phyloP scores from a whole-genome alignment of 2,113 vertebrate species.

The Caretta caretta region DNA sequence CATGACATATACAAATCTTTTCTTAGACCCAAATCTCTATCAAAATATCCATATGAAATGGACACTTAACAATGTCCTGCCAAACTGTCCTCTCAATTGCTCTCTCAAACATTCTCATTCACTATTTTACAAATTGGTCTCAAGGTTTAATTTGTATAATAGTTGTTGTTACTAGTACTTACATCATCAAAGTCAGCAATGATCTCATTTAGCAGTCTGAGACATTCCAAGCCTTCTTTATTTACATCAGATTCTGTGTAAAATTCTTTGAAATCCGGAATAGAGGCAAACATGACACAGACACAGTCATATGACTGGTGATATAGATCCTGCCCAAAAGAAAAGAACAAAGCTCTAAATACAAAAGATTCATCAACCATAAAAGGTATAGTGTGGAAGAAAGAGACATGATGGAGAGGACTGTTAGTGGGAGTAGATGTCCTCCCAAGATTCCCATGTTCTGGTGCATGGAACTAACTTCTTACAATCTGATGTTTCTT shows the following conservation, averaged over 20 bases:
- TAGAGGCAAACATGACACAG: conserved; percentile 98
- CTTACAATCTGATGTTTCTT: not conserved
- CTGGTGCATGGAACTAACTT: not conserved
- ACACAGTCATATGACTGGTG: conserved; percentile 98
- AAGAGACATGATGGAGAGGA: not conserved
- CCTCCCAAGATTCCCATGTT: not conserved
- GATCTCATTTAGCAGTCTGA: conserved; percentile 96
- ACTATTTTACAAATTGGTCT: not conserved
- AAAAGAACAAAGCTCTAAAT: not conserved
- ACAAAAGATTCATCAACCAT: not conserved
- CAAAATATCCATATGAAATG: not conserved
- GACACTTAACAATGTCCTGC: not conserved
- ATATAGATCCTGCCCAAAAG: conserved; percentile 89
- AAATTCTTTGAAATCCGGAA: conserved; percentile 99
- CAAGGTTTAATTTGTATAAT: not conserved
- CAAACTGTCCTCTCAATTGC: not conserved
- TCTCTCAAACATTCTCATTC: not conserved
- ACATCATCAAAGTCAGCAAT: conserved; percentile 99
- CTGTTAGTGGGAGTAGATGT: not conserved
- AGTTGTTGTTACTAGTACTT: conserved; percentile 48
- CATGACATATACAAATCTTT: not conserved
- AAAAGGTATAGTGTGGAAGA: not conserved
- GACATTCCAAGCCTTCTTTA: conserved; percentile 97
- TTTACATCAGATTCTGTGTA: conserved; percentile 99
- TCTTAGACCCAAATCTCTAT: not conserved